phyloP scores from a whole-genome alignment of 2,113 vertebrate species.

The Lichenostomus cassidix region DNA sequence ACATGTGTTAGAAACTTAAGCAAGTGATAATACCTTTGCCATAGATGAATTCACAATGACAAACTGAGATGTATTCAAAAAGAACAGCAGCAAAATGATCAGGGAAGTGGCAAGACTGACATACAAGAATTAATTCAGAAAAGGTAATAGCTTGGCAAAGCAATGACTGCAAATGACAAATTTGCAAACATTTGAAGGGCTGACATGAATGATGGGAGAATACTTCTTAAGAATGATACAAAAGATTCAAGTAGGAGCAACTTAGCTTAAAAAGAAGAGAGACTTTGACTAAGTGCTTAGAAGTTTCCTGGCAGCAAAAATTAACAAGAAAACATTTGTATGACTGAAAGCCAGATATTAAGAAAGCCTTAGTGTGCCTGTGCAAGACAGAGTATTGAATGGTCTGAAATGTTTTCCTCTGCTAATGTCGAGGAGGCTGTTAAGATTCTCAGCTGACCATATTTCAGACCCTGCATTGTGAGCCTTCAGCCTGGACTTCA shows the following conservation, averaged over 20 bases:
- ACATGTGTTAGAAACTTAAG: background rate
- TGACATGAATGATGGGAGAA: slow-evolving; percentile 35
- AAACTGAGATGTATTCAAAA: background rate
- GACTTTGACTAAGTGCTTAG: background rate
- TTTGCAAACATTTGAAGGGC: slow-evolving; percentile 51
- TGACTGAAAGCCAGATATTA: background rate
- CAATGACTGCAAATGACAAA: slow-evolving; percentile 16
- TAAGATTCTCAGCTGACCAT: background rate
- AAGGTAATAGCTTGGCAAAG: slow-evolving; percentile 36
- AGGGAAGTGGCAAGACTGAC: background rate
- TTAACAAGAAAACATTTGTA: background rate
- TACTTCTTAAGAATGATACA: background rate
- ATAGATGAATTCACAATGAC: background rate
- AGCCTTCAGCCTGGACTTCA: background rate
- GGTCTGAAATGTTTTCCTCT: background rate
- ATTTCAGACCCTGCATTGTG: background rate
- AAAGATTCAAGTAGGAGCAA: slow-evolving; percentile 30
- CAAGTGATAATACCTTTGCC: background rate
- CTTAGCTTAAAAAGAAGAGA: background rate
- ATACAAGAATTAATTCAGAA: slow-evolving; percentile 12
- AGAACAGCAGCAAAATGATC: background rate
- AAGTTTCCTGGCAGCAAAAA: slow-evolving; percentile 11
- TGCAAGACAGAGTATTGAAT: background rate
- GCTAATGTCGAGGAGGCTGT: background rate
- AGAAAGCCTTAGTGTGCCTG: background rate